Conservation (phyloP, 1,140 invertebrate genomes). For the Sitophilus oryzae region DNA sequence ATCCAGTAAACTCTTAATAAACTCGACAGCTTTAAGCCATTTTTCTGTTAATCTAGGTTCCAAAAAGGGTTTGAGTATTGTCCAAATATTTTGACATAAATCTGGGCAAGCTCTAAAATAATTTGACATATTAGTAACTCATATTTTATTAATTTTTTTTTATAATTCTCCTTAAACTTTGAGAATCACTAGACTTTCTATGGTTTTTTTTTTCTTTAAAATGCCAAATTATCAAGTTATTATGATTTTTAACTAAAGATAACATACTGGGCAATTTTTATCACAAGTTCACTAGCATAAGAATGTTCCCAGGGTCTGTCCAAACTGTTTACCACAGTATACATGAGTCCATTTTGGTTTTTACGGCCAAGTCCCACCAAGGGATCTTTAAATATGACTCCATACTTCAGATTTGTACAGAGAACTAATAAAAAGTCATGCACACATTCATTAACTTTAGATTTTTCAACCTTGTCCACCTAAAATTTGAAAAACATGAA, state of each 20-base stretch:
- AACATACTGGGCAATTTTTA: slow-evolving; percentile 47
- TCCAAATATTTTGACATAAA: slow-evolving; percentile 58
- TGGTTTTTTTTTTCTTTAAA: too few relatives aligned
- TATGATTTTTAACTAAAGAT: slow-evolving; percentile 9
- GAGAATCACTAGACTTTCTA: too few relatives aligned
- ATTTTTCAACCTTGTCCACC: slow-evolving; percentile 48
- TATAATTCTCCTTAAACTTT: too few relatives aligned
- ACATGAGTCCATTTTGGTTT: slow-evolving; percentile 58
- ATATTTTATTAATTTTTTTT: too few relatives aligned
- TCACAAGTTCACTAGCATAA: slow-evolving; percentile 56
- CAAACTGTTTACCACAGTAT: slow-evolving; percentile 55
- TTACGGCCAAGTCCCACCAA: slow-evolving; percentile 51
- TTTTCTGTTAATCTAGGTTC: slow-evolving; percentile 53
- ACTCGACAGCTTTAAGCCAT: slow-evolving; percentile 53
- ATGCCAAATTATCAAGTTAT: too few relatives aligned
- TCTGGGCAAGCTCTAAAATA: slow-evolving; percentile 61
- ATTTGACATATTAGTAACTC: too few relatives aligned
- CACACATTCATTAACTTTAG: slow-evolving; percentile 51
- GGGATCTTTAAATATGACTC: slow-evolving; percentile 60
- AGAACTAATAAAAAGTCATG: slow-evolving; percentile 62
- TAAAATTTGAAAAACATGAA: slow-evolving; percentile 21
- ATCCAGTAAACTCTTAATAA: slow-evolving; percentile 49
- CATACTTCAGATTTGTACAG: slow-evolving; percentile 63
- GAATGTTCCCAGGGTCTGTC: slow-evolving; percentile 62
- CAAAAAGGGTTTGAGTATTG: slow-evolving; percentile 52